These are phyloP conservation scores for Thyatira batis DNA, from an alignment of 2,888 invertebrate species.

Conservation along the genomic window DNA sequence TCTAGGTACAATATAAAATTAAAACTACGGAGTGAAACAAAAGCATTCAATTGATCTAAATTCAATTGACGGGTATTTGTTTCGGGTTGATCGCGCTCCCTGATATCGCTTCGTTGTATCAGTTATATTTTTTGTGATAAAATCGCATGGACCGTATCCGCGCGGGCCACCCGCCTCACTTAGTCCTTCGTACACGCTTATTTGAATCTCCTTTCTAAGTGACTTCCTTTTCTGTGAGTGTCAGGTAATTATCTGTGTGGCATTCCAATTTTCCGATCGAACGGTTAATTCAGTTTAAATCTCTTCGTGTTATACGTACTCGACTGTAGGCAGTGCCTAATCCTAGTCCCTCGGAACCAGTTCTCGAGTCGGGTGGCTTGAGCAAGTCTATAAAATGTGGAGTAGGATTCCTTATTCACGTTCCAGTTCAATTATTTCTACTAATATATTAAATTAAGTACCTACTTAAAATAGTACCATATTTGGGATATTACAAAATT, in stretches of 20 bases:
- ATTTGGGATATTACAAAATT: too few species aligned
- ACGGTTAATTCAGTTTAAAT: conserved; percentile 82
- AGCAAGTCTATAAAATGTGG: conserved; percentile 37
- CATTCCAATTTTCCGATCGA: conserved; percentile 83
- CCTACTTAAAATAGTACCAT: too few species aligned
- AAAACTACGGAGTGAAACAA: too few species aligned
- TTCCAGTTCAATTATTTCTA: not conserved
- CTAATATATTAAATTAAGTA: not conserved
- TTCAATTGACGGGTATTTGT: conserved; percentile 64
- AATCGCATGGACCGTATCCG: conserved; percentile 40
- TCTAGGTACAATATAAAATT: too few species aligned
- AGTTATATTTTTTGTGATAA: conserved; percentile 66
- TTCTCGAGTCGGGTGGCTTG: conserved; percentile 43
- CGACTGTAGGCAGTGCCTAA: conserved; percentile 71
- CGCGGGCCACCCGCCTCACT: conserved; percentile 51
- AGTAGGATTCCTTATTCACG: conserved; percentile 40
- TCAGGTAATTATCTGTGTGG: conserved; percentile 83
- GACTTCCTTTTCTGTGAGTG: conserved; percentile 82
- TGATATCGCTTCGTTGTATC: conserved; percentile 53
- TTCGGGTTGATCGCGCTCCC: conserved; percentile 57
- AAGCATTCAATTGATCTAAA: conserved; percentile 41
- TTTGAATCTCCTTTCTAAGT: conserved; percentile 78
- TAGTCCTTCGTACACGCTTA: conserved; percentile 75
- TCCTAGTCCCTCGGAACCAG: conserved; percentile 70
- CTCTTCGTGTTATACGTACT: conserved; percentile 78